Evolutionary conservation across 1,140 invertebrate genomes (phyloP), one percentile per base, ranked within the genome.

Genomic region (Cotesia glomerata): DNA sequence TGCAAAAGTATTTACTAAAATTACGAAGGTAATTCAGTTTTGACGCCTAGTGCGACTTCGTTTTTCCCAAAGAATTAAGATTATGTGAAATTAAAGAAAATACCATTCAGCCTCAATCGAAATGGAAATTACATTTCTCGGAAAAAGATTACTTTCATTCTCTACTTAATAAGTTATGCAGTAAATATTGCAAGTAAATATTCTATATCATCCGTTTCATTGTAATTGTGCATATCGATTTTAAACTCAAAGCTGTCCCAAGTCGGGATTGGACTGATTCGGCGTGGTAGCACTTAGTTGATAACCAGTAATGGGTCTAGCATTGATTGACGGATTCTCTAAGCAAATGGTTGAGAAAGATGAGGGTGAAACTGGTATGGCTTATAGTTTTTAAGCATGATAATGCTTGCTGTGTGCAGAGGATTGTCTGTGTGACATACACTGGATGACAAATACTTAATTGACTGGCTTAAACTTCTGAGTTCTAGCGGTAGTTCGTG

Each of bases 161-260:
- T n/a, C n/a, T n/a, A n/a, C n/a, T n/a, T n/a, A n/a, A n/a, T n/a
- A n/a, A n/a, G n/a, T n/a, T n/a, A n/a, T n/a, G n/a, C n/a, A n/a
- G n/a, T n/a, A n/a, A n/a, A n/a, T n/a, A n/a, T n/a, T n/a, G n/a
- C n/a, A n/a, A n/a, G n/a, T n/a, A n/a, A n/a, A n/a, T n/a, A n/a
- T n/a, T n/a, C n/a, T n/a, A n/a, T n/a, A n/a, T n/a, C n/a, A 32
- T 26, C 32, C 18, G 71, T 61, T 11, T 58, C 52, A 2, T 18
- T 32, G 3, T 35, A 52, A 14, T 68, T 51, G n/a, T 65, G 18
- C 8, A 67, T 39, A 39, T 73, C 65, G n/a, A 73, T 73, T 13
- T 58, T 61, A 39, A 67, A 49, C 14, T 32, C 49, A 7, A 59
- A 59, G 14, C 18, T 14, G 9, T 52, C 39, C 65, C 71, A 73